Evolutionary conservation across 2,797 vertebrate species (phyloP).

Genomic region (Chiroxiphia lanceolata): DNA sequence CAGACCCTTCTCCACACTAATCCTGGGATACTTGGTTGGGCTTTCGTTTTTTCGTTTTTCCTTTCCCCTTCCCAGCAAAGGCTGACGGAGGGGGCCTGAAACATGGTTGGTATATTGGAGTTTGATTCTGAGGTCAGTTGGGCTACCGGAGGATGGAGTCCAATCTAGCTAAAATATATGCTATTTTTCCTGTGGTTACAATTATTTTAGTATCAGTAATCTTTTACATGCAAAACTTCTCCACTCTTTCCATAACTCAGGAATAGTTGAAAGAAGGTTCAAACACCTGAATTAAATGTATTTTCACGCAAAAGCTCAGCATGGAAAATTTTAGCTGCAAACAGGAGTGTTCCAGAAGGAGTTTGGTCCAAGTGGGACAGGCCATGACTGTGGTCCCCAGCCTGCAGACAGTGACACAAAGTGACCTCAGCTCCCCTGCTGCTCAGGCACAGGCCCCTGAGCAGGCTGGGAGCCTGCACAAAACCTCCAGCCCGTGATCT

Average conservation of each 20-base stretch:
- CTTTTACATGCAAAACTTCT: neutral
- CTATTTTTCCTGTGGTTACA: neutral
- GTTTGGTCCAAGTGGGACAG: neutral
- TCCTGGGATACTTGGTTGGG: neutral
- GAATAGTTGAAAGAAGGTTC: neutral
- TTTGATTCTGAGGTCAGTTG: neutral
- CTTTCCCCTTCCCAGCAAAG: neutral
- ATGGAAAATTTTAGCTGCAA: neutral
- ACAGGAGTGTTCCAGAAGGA: neutral
- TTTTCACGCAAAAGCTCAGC: neutral
- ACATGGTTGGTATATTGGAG: neutral
- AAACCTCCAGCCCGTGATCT: neutral
- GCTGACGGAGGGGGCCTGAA: neutral
- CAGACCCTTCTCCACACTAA: neutral
- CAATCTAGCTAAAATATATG: neutral
- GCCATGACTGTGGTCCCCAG: fast-evolving
- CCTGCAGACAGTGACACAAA: neutral
- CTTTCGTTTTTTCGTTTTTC: neutral
- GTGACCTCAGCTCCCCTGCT: neutral
- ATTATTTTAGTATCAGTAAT: neutral
- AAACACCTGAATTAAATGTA: neutral
- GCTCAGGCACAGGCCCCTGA: too few species aligned
- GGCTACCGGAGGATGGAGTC: neutral
- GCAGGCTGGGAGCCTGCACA: neutral
- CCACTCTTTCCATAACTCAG: neutral